These are phyloP conservation scores for Stichodactyla helianthus DNA, from an alignment of 64 coral and sea anemone species.

Conservation along the genomic window DNA sequence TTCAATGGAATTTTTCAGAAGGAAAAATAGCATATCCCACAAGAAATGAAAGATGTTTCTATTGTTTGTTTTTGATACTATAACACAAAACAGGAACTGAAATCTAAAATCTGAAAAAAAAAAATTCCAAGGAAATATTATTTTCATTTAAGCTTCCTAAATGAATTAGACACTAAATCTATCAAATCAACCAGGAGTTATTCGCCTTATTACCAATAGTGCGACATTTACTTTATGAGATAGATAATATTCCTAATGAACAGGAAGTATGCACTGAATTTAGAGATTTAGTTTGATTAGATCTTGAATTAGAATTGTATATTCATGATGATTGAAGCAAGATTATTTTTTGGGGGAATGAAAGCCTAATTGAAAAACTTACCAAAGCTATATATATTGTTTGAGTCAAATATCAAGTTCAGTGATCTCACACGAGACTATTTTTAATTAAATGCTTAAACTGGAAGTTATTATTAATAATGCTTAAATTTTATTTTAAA, in stretches of 20 bases:
- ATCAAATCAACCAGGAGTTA: constrained; percentile 14
- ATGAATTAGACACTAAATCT: constrained; percentile 11
- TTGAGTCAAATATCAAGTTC: background rate
- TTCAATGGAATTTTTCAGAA: background rate
- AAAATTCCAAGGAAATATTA: constrained; percentile 13
- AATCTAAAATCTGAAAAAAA: background rate
- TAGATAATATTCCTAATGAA: constrained; percentile 32
- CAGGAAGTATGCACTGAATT: constrained; percentile 8
- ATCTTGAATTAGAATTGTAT: constrained; percentile 5
- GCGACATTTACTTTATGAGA: constrained; percentile 28
- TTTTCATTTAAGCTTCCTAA: constrained; percentile 17
- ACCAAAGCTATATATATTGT: background rate
- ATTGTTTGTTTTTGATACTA: background rate
- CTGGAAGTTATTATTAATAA: constrained; percentile 8
- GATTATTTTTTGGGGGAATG: constrained; percentile 11
- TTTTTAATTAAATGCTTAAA: constrained; percentile 19
- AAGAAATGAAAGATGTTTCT: constrained; percentile 9
- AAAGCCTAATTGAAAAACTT: constrained; percentile 13
- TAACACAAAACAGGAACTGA: constrained; percentile 9
- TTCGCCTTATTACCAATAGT: constrained; percentile 1
- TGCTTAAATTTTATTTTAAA: background rate
- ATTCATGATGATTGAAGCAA: background rate
- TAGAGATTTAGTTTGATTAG: constrained; percentile 17
- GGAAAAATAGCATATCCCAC: background rate
- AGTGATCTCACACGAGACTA: background rate